Conservation (phyloP, 2,113 vertebrate genomes). For the Ailuropoda melanoleuca region DNA sequence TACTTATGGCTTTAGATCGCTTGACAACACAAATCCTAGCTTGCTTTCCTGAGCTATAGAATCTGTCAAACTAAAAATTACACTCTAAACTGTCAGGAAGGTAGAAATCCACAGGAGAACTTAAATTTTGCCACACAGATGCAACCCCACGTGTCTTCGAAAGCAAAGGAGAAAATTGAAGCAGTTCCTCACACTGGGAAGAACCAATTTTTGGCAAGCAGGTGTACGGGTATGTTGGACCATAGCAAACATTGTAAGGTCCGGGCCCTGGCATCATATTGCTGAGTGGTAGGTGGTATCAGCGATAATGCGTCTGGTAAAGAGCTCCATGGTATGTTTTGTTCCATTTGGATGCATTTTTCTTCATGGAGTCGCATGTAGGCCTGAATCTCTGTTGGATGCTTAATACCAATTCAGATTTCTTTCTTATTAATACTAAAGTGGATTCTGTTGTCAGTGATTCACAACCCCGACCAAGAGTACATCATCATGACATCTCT, state of each 20-base stretch:
- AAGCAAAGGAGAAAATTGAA: background rate
- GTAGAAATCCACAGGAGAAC: background rate
- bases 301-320: background rate
- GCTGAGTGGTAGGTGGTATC: background rate
- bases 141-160: background rate
- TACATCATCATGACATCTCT: background rate
- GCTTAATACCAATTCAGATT: background rate
- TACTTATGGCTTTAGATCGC: background rate
- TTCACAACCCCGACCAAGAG: background rate
- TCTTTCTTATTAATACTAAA: background rate
- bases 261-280: background rate
- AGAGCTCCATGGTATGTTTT: background rate
- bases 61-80: background rate
- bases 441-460: constrained; percentile 2
- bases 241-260: background rate
- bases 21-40: background rate
- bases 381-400: background rate
- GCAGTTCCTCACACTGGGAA: background rate
- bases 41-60: background rate
- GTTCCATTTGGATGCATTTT: background rate
- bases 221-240: background rate
- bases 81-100: background rate
- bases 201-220: background rate
- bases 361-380: background rate
- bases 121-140: background rate